Evolutionary conservation across 2,113 vertebrate genomes (phyloP), one percentile per base, ranked within the genome.

Genomic region (Gorsachius goisagi): DNA sequence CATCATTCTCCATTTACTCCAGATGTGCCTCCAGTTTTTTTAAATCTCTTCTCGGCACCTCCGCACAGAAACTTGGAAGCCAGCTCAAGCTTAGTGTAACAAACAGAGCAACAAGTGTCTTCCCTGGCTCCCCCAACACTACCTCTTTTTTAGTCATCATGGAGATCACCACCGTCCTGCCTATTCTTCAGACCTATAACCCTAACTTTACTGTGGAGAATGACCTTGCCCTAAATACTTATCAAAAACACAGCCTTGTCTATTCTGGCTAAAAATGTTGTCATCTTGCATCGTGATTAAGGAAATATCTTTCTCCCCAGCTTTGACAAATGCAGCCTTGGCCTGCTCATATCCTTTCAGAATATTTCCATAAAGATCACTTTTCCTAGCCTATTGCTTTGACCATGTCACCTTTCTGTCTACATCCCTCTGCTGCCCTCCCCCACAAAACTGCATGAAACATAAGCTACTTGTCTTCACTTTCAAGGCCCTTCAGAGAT

Each of bases 401-500:
- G 89, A 79, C 74, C 80, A 21, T 30, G 14, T 88, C 85, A 59
- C 58, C 74, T 50, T 66, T 35, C 44, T 62, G 66, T 90, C 52
- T 26, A 62, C 77, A 88, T 49, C 52, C 35, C 33, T 89, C 56
- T 59, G 44, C 80, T 47, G 63, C 72, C 50, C 77, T 95, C 52
- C 76, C 76, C 60, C 26, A 0, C 71, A 73, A 94, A 87, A 75
- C 66, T 41, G 30, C 81, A 88, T 79, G 81, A 89, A 78, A 58
- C 62, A 53, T 35, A 66, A 95, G 50, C 62, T 89, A 94, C 93
- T 94, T 76, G 66, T 88, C 88, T 66, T 90, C 71, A 66, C 71
- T 73, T 81, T 93, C 91, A 94, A 94, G 85, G 81, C 71, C 76
- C 91, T 94, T 91, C 71, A 79, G 71, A 90, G 74, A 91, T 94